phyloP scores from a whole-genome alignment of 2,888 invertebrate genomes.

The Nomada lathburiana region DNA sequence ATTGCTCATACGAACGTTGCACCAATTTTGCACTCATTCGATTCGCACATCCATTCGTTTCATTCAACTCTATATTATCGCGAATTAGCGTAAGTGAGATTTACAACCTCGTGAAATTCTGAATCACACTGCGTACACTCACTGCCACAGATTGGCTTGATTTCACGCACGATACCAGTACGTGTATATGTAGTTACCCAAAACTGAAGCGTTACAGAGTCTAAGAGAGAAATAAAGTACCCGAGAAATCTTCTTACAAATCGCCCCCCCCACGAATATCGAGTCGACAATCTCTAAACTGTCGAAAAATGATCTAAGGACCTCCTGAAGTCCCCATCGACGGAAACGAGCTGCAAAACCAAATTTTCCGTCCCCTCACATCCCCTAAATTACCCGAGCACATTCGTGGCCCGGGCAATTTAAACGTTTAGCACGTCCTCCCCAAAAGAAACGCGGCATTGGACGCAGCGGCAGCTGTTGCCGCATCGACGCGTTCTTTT shows the following conservation, averaged over 20 bases:
- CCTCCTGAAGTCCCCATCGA: too few relatives aligned
- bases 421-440: constrained; percentile 29
- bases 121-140: not conserved
- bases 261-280: not conserved
- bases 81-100: constrained; percentile 12
- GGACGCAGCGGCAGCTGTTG: constrained; percentile 25
- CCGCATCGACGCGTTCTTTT: constrained; percentile 13
- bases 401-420: constrained; percentile 24
- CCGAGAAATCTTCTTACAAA: not conserved
- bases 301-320: too few relatives aligned
- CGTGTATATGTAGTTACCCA: too few relatives aligned
- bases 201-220: too few relatives aligned
- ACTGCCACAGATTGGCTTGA: not conserved
- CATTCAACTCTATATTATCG: not conserved
- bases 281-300: not conserved
- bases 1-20: not conserved
- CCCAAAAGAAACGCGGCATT: constrained; percentile 14
- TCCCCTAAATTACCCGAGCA: constrained; percentile 20
- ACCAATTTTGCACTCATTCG: not conserved
- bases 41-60: not conserved
- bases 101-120: constrained; percentile 4
- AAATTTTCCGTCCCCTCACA: too few relatives aligned
- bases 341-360: too few relatives aligned
- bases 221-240: not conserved
- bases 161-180: not conserved